A percentile compares a stretch with the other conserved stretches of the same genome.
phyloP scores from a whole-genome alignment of 2,797 vertebrate species.

The Oceanodroma leucorhoa region DNA sequence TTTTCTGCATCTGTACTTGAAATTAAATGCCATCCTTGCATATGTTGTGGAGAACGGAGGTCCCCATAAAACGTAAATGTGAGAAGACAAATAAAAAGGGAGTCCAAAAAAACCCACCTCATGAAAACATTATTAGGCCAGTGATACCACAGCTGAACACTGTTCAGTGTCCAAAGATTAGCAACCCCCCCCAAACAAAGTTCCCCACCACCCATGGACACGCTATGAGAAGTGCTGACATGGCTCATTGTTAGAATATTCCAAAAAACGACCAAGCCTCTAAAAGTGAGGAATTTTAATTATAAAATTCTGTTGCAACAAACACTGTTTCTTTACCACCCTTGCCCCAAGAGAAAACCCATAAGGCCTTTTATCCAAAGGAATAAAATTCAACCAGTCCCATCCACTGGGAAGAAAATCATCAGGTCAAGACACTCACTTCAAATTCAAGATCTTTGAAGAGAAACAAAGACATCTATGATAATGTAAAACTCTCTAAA shows the following conservation, averaged over 20 bases:
- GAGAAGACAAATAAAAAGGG: background rate
- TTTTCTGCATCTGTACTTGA: background rate
- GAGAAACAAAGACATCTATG: background rate
- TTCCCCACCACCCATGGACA: background rate
- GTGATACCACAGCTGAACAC: background rate
- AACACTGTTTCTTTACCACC: background rate
- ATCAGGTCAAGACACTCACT: background rate
- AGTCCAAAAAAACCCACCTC: background rate
- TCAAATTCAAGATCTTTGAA: background rate
- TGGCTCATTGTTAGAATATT: background rate
- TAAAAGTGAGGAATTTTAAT: constrained; percentile 5
- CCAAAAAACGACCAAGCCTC: background rate
- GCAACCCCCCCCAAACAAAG: background rate
- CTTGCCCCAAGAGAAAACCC: background rate
- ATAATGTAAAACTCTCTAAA: background rate
- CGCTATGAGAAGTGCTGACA: background rate
- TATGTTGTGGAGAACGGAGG: background rate
- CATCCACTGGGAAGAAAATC: background rate
- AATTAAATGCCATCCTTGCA: background rate
- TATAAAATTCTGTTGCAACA: constrained; percentile 17
- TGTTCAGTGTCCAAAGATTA: background rate
- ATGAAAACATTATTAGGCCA: background rate
- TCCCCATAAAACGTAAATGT: background rate
- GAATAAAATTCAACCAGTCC: background rate
- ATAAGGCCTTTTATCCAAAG: background rate